Evolutionary conservation across 2,797 vertebrate genomes (phyloP), one percentile per base, ranked within the genome.

Genomic region (Labroides dimidiatus): DNA sequence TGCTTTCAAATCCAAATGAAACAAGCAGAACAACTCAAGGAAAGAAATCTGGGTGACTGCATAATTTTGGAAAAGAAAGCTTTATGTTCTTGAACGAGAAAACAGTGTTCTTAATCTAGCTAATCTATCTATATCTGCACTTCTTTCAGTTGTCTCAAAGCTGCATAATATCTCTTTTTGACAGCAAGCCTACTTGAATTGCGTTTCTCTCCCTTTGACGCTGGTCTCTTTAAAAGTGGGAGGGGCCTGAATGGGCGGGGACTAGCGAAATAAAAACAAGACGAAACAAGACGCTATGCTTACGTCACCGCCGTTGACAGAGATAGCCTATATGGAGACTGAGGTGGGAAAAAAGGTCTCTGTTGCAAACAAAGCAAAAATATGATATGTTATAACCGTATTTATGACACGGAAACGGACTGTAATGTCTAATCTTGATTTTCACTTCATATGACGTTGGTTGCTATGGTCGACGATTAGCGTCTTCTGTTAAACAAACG

Each of bases 241-340:
- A 20, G 85, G 74, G 24, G 73, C 52, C 17, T 24, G 12, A 41
- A 12, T 70, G 87, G 91, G 89, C 37, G 85, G 87, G 36, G 70
- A 8, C 64, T 69, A 15, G 6, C 2, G 20, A 62, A 89, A 85
- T 80, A 79, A 91, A 93, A 92, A 91, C 88, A 90, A 90, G 82
- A 78, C 69, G 62, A 73, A 24, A 48, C 13, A 61, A 89, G 86
- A 87, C 80, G 89, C 81, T 61, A 54, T n/a, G 39, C 0, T 2
- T 0, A 65, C 78, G 88, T 91, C 90, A 87, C 72, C 48, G 82
- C 82, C 63, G 78, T 77, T 78, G 72, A 73, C 78, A 15, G 64
- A 86, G 79, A 81, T 77, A 85, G 71, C 73, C 78, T 80, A 39
- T 72, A 56, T 73, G 69, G 53, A 69, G 55, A 78, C 72, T 60